A percentile compares a stretch with the other conserved stretches of the same genome.
Evolutionary conservation across 1,140 invertebrate genomes (phyloP).

Genomic region (Trachymyrmex cornetzi): DNA sequence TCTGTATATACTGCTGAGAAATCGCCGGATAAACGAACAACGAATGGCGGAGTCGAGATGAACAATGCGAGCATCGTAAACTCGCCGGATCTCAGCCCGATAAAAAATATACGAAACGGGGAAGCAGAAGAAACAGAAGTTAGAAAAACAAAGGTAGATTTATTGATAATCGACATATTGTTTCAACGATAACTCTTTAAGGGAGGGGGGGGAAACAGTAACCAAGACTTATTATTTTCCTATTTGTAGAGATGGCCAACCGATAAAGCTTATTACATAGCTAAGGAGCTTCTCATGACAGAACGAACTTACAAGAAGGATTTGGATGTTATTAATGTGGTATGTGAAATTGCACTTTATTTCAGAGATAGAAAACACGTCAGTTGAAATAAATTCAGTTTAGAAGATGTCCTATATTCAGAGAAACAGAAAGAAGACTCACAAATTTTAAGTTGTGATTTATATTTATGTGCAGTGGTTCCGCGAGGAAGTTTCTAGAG

Average conservation of each 20-base stretch:
- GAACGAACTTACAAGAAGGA: slow-evolving; percentile 98
- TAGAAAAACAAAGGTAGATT: slow-evolving; percentile 81
- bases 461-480: slow-evolving; percentile 88
- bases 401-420: not conserved
- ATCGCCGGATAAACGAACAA: slow-evolving; percentile 75
- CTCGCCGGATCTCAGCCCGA: slow-evolving; percentile 80
- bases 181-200: not conserved
- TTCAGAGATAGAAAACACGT: not conserved
- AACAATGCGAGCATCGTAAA: slow-evolving; percentile 76
- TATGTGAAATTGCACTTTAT: slow-evolving; percentile 84
- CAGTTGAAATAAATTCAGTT: not conserved
- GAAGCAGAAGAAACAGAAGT: slow-evolving; percentile 80
- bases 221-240: slow-evolving; percentile 49
- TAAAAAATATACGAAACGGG: slow-evolving; percentile 80
- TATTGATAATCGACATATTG: not conserved
- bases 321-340: slow-evolving; percentile 95
- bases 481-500: slow-evolving; percentile 89
- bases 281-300: slow-evolving; percentile 98
- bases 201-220: not conserved
- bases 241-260: slow-evolving; percentile 89
- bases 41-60: slow-evolving; percentile 74
- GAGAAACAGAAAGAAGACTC: not conserved
- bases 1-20: slow-evolving; percentile 77
- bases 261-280: slow-evolving; percentile 96
- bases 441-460: not conserved